A percentile compares a stretch with the other conserved stretches of the same genome.
phyloP scores from a whole-genome alignment of 2,113 vertebrate species.

The Cyanoderma ruficeps region DNA sequence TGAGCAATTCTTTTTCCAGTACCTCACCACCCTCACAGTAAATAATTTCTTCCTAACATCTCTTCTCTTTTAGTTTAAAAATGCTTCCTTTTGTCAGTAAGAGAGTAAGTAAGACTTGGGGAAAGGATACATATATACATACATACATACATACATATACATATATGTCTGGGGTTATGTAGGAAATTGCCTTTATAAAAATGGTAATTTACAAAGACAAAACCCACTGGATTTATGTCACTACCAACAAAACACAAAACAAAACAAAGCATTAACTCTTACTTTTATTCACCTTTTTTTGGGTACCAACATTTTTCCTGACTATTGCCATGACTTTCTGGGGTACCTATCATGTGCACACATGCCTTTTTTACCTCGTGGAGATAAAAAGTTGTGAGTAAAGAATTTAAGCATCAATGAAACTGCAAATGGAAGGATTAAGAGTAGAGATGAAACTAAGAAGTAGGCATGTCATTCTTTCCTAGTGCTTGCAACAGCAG shows the following conservation, averaged over 20 bases:
- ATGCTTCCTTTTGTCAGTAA: neutral
- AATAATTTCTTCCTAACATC: neutral
- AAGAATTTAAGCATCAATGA: neutral
- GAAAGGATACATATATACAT: neutral
- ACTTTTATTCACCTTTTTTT: neutral
- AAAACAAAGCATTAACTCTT: neutral
- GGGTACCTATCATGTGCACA: rapidly evolving
- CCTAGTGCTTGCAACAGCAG: neutral
- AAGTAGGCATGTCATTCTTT: neutral
- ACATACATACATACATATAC: no score
- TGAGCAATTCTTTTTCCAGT: neutral
- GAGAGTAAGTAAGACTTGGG: neutral
- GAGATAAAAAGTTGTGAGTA: neutral
- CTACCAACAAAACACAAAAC: neutral
- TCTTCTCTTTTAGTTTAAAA: neutral
- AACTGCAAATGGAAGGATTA: neutral
- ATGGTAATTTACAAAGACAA: neutral
- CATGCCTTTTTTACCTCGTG: neutral
- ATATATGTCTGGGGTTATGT: neutral
- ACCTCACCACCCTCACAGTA: neutral
- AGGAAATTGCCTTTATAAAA: neutral
- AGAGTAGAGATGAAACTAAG: neutral
- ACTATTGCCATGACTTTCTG: neutral
- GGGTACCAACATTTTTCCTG: neutral
- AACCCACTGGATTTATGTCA: neutral